These are phyloP conservation scores for Oscheius myriophilus DNA, from an alignment of 2,888 invertebrate species.

Conservation along the genomic window DNA sequence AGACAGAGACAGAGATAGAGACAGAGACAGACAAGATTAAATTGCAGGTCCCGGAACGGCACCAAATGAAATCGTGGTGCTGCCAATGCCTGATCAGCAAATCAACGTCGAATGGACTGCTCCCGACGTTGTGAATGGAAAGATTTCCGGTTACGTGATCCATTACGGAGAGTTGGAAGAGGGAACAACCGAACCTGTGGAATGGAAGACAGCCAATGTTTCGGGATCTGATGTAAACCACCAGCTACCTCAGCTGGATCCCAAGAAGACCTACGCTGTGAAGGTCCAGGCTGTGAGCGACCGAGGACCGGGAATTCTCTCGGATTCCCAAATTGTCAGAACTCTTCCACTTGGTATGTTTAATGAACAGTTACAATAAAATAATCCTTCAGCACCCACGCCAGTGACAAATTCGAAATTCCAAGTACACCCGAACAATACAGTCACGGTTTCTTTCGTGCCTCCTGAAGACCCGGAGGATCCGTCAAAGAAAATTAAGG, in stretches of 20 bases:
- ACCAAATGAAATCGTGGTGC: conserved; percentile 66
- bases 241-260: conserved; percentile 58
- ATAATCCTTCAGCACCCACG: conserved; percentile 46
- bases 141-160: conserved; percentile 62
- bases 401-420: conserved; percentile 39
- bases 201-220: conserved; percentile 62
- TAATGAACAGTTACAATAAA: neutral
- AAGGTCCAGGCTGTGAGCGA: conserved; percentile 68
- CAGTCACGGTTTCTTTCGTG: conserved; percentile 59
- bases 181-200: conserved; percentile 56
- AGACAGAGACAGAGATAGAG: no score
- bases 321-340: conserved; percentile 59
- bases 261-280: conserved; percentile 65
- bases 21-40: neutral
- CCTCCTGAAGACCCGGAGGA: conserved; percentile 66
- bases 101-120: conserved; percentile 69
- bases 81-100: conserved; percentile 64
- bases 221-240: conserved; percentile 56
- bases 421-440: conserved; percentile 66
- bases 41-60: conserved; percentile 65
- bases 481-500: conserved; percentile 59
- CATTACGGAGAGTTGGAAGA: conserved; percentile 66
- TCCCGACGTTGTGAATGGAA: conserved; percentile 69
- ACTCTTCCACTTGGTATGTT: conserved; percentile 59
- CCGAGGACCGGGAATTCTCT: conserved; percentile 66